phyloP scores from a whole-genome alignment of 2,888 invertebrate species.

The Sarcophaga rosellei region DNA sequence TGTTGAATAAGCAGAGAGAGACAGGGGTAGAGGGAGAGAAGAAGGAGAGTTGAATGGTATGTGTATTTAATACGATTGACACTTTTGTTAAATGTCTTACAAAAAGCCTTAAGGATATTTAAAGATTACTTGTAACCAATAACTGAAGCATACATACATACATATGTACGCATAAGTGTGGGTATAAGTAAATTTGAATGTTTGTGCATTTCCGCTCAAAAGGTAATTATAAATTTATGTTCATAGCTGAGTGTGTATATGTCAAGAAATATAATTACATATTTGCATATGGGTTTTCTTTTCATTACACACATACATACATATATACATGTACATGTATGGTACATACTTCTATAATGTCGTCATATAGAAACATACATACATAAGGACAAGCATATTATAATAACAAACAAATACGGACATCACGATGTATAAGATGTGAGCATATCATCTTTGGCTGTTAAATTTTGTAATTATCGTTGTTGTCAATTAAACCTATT shows the following conservation, averaged over 20 bases:
- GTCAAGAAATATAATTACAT: constrained; percentile 55
- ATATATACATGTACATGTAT: not conserved
- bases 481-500: constrained; percentile 71
- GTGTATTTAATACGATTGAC: constrained; percentile 61
- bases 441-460: constrained; percentile 50
- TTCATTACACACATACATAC: constrained; percentile 32
- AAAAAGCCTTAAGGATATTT: constrained; percentile 66
- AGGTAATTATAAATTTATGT: constrained; percentile 66
- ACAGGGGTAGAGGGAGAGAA: not conserved
- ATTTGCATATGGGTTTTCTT: constrained; percentile 61
- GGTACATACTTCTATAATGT: not conserved
- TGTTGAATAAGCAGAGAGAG: not conserved
- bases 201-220: constrained; percentile 55
- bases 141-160: not conserved
- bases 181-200: not conserved
- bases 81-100: constrained; percentile 66
- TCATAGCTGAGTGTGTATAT: constrained; percentile 1
- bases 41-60: not conserved
- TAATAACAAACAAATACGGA: constrained; percentile 7
- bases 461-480: constrained; percentile 68
- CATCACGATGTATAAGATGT: constrained; percentile 38
- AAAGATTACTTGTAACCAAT: constrained; percentile 45
- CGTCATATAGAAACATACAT: not conserved
- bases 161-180: not conserved
- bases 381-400: not conserved